A percentile compares a stretch with the other conserved stretches of the same genome.
Evolutionary conservation across 2,797 vertebrate genomes (phyloP).

Genomic region (Sphenopsis melanotis): DNA sequence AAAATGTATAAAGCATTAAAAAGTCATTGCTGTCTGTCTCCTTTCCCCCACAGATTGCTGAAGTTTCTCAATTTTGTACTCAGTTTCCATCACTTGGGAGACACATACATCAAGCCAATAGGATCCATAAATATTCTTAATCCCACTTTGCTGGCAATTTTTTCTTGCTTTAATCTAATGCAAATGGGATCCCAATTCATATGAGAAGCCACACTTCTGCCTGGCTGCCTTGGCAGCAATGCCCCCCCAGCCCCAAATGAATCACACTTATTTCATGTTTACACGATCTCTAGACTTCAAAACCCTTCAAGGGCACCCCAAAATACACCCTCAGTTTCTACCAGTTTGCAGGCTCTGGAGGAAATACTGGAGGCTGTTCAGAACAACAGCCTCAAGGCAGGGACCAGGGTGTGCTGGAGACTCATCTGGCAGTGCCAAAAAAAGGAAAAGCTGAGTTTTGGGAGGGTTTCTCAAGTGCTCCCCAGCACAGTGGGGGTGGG

Average conservation of each 20-base stretch:
- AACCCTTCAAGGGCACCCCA: background rate
- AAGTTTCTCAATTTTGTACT: conserved; percentile 14
- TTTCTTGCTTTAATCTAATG: conserved; percentile 7
- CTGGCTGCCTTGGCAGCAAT: background rate
- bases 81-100: background rate
- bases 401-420: background rate
- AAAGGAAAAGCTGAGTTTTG: accelerated
- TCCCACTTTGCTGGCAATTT: conserved; percentile 3
- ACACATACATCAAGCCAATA: background rate
- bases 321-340: background rate
- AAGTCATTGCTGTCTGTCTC: conserved; percentile 13
- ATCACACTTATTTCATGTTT: background rate
- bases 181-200: background rate
- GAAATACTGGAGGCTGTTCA: background rate
- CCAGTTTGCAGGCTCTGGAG: background rate
- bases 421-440: background rate
- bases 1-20: background rate
- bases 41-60: background rate
- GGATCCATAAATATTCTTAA: conserved; percentile 31
- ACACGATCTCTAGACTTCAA: background rate
- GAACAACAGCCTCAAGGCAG: background rate
- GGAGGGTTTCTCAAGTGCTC: background rate
- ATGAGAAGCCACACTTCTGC: background rate
- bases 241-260: background rate
- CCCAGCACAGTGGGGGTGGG: background rate